These are phyloP conservation scores for Nannoperca australis DNA, from an alignment of 2,797 vertebrate genomes.

Conservation along the genomic window DNA sequence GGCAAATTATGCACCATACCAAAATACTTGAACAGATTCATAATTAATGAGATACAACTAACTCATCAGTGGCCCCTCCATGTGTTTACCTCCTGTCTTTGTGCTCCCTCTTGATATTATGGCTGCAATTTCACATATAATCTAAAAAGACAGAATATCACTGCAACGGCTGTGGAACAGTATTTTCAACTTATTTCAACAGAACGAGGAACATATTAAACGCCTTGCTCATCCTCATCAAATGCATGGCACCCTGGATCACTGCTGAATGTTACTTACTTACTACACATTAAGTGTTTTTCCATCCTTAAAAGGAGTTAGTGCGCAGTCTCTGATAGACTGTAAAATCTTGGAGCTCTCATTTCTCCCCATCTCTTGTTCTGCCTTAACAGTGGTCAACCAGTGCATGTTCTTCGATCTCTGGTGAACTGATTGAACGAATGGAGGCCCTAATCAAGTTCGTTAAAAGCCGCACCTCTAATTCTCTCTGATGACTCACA, in stretches of 20 bases:
- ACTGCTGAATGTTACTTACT: conserved; percentile 24
- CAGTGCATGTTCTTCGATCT: conserved; percentile 40
- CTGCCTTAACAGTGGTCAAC: conserved; percentile 22
- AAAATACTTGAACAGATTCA: conserved; percentile 65
- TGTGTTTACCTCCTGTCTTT: conserved; percentile 53
- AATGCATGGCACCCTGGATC: conserved; percentile 3
- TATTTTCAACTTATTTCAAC: conserved; percentile 22
- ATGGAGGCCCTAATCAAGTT: conserved; percentile 63
- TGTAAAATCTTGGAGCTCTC: conserved; percentile 4
- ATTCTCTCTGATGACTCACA: conserved; percentile 54
- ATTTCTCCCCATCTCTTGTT: conserved; percentile 16
- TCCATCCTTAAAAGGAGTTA: conserved; percentile 22
- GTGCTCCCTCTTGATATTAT: conserved; percentile 33
- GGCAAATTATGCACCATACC: conserved; percentile 44
- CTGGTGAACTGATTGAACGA: conserved; percentile 62
- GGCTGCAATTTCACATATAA: conserved; percentile 26
- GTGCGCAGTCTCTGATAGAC: conserved; percentile 11
- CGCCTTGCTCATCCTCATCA: conserved; percentile 9
- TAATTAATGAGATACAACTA: conserved; percentile 66
- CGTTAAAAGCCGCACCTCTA: conserved; percentile 53
- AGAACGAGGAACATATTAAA: conserved; percentile 29
- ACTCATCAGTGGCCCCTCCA: conserved; percentile 47
- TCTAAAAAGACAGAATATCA: conserved; percentile 20
- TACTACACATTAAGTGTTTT: conserved; percentile 27
- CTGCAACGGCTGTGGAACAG: not conserved